Percentiles rank a stretch among this genome's conserved stretches.
These are phyloP conservation scores for Etheostoma perlongum DNA, from an alignment of 2,797 vertebrate species.

Conservation along the genomic window DNA sequence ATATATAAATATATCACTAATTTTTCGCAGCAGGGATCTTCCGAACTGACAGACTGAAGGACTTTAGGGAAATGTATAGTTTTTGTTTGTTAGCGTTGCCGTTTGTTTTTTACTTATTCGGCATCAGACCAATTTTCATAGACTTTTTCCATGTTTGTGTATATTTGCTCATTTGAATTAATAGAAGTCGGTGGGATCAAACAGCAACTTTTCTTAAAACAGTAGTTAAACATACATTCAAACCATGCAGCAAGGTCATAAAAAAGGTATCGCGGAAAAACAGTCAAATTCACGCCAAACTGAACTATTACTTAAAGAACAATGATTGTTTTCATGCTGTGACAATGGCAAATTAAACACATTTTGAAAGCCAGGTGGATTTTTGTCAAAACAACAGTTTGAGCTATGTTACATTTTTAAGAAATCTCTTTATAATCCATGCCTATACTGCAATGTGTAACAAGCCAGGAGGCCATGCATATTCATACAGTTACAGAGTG, in stretches of 20 bases:
- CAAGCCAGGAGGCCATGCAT: conserved; percentile 89
- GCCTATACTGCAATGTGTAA: conserved; percentile 41
- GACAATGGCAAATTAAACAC: background rate
- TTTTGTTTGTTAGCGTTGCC: background rate
- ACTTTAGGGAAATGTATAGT: background rate
- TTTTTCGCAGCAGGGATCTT: conserved; percentile 5
- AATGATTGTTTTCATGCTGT: background rate
- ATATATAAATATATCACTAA: background rate
- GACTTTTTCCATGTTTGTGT: conserved; percentile 2
- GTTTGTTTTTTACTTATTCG: background rate
- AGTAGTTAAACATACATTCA: conserved; percentile 25
- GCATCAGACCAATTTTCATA: background rate
- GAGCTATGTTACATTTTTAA: conserved; percentile 9
- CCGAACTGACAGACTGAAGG: background rate
- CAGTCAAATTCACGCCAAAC: background rate
- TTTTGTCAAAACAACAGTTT: conserved; percentile 5
- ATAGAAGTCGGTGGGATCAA: conserved; percentile 15
- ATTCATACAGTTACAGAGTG: conserved; percentile 84
- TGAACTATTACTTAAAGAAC: conserved; percentile 13
- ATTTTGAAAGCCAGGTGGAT: conserved; percentile 8
- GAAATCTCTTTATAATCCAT: conserved; percentile 26
- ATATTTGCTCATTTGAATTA: conserved; percentile 25
- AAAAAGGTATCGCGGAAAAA: conserved; percentile 12
- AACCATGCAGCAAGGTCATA: conserved; percentile 26
- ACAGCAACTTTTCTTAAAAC: conserved; percentile 9